Evolutionary conservation across 2,113 vertebrate species (phyloP).

Genomic region (Tamias sibiricus): DNA sequence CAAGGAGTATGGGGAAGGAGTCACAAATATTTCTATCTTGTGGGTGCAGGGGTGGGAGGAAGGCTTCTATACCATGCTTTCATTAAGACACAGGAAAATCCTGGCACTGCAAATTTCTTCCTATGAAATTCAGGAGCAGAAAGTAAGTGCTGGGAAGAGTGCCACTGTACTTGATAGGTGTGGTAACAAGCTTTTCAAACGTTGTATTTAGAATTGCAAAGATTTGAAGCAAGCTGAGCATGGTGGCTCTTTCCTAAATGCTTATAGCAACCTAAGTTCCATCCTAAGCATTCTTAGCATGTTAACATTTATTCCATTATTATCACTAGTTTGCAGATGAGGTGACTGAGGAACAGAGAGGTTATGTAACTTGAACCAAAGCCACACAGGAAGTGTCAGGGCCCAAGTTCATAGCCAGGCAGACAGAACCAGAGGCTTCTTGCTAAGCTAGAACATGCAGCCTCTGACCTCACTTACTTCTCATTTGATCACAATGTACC

Average conservation of each 20-base stretch:
- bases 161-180: background rate
- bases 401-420: background rate
- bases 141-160: background rate
- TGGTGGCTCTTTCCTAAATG: background rate
- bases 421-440: fast-evolving
- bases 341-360: background rate
- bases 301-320: background rate
- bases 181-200: background rate
- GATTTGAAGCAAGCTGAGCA: background rate
- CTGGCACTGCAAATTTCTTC: background rate
- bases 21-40: background rate
- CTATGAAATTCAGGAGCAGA: slow-evolving; percentile 26
- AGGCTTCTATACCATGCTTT: background rate
- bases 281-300: background rate
- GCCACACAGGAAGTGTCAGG: background rate
- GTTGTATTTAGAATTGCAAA: background rate
- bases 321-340: background rate
- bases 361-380: background rate
- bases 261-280: background rate
- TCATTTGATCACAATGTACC: slow-evolving; percentile 55
- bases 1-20: background rate
- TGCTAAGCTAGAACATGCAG: background rate
- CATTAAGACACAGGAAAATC: background rate
- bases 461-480: slow-evolving; percentile 14
- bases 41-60: background rate